phyloP scores from a whole-genome alignment of 2,797 vertebrate species.

The Cyprinodon diabolis region DNA sequence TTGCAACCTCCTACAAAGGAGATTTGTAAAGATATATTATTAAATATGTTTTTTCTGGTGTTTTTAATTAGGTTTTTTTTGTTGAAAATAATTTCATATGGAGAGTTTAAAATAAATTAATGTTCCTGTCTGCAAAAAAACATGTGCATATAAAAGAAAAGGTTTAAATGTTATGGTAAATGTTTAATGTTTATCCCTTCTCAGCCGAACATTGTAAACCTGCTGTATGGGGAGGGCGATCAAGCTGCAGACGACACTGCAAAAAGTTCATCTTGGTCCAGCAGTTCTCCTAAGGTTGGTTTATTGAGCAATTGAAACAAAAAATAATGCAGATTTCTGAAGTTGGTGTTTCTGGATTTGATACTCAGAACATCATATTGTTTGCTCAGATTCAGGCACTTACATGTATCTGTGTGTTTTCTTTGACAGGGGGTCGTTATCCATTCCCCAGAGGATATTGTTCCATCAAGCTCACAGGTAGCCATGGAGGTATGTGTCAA shows the following conservation, averaged over 20 bases:
- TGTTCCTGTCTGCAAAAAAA: neutral
- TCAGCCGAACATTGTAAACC: conserved; percentile 65
- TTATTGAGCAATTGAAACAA: neutral
- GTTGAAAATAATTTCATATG: neutral
- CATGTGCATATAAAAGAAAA: neutral
- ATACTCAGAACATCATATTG: neutral
- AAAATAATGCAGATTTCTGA: neutral
- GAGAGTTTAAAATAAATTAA: neutral
- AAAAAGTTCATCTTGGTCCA: conserved; percentile 13
- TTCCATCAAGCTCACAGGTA: conserved; percentile 45
- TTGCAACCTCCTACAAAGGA: neutral
- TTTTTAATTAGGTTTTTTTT: neutral
- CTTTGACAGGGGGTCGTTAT: conserved; percentile 44
- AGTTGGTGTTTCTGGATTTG: neutral
- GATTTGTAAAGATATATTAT: neutral
- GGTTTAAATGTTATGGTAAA: neutral
- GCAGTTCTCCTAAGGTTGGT: conserved; percentile 36
- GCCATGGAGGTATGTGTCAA: conserved; percentile 32
- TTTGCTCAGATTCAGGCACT: neutral
- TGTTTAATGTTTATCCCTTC: neutral
- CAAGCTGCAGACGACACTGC: conserved; percentile 12
- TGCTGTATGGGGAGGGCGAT: conserved; percentile 57
- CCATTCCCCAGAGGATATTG: neutral
- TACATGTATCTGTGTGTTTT: neutral
- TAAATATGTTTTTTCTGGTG: neutral